A percentile compares a stretch with the other conserved stretches of the same genome.
These are phyloP conservation scores for Calameuta idolon DNA, from an alignment of 2,888 invertebrate genomes.

Conservation along the genomic window DNA sequence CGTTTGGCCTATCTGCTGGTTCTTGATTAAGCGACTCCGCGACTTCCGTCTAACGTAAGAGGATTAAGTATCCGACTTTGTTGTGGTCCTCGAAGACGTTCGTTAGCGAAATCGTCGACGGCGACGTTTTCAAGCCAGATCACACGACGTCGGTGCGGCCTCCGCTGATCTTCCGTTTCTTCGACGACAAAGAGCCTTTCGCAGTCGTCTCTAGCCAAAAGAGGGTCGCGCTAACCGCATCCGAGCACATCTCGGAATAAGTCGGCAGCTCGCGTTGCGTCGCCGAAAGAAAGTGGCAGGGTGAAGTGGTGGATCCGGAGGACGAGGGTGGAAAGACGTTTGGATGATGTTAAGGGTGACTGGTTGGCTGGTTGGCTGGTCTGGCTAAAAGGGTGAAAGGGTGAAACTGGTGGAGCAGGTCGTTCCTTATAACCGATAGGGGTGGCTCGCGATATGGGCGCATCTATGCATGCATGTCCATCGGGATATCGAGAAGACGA, in stretches of 20 bases:
- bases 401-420: not conserved
- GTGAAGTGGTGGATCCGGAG: not conserved
- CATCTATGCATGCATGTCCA: not conserved
- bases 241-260: not conserved
- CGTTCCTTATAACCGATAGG: not conserved
- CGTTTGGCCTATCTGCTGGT: not conserved
- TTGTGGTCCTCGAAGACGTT: slow-evolving; percentile 58
- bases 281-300: not conserved
- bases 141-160: not conserved
- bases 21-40: slow-evolving; percentile 1
- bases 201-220: not conserved
- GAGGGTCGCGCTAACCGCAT: not conserved
- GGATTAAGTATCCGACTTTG: slow-evolving; percentile 54
- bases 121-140: slow-evolving; percentile 3
- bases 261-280: not conserved
- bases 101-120: slow-evolving; percentile 51
- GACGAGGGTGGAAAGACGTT: not conserved
- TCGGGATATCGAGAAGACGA: not conserved
- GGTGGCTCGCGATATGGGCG: not conserved
- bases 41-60: slow-evolving; percentile 34
- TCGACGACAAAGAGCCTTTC: slow-evolving; percentile 3
- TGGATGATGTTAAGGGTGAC: not conserved
- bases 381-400: too few species aligned
- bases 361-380: not conserved
- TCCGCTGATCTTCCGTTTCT: not conserved